These are phyloP conservation scores for Chelonus insularis DNA, from an alignment of 1,140 invertebrate species.

Conservation along the genomic window DNA sequence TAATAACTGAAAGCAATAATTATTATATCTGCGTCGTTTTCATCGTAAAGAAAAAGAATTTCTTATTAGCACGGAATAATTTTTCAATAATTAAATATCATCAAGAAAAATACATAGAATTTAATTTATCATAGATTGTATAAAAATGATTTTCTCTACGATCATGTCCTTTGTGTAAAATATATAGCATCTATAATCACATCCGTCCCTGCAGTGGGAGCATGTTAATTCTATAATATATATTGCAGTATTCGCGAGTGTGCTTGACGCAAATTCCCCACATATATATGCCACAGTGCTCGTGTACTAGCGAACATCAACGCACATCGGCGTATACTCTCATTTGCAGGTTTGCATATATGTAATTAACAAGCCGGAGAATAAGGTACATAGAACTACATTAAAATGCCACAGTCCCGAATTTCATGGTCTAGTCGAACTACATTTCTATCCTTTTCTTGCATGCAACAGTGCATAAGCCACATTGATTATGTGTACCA, in stretches of 20 bases:
- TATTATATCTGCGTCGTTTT: too few relatives aligned
- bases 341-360: constrained; percentile 11
- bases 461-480: too few relatives aligned
- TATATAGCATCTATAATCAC: constrained; percentile 7
- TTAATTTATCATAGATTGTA: too few relatives aligned
- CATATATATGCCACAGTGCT: neutral
- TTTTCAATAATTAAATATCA: too few relatives aligned
- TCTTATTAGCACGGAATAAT: too few relatives aligned
- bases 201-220: neutral
- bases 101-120: too few relatives aligned
- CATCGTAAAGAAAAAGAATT: too few relatives aligned
- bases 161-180: neutral
- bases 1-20: too few relatives aligned
- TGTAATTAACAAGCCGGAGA: constrained; percentile 21
- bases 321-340: neutral
- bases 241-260: neutral
- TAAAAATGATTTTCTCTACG: neutral
- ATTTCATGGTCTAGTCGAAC: constrained; percentile 7
- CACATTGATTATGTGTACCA: too few relatives aligned
- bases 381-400: constrained; percentile 12
- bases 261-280: constrained; percentile 10
- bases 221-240: constrained; percentile 13
- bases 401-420: constrained; percentile 23
- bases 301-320: neutral
- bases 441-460: too few relatives aligned